Base-by-base conservation (phyloP, 1,140 invertebrate genomes). In the Drosophila busckii region DNA sequence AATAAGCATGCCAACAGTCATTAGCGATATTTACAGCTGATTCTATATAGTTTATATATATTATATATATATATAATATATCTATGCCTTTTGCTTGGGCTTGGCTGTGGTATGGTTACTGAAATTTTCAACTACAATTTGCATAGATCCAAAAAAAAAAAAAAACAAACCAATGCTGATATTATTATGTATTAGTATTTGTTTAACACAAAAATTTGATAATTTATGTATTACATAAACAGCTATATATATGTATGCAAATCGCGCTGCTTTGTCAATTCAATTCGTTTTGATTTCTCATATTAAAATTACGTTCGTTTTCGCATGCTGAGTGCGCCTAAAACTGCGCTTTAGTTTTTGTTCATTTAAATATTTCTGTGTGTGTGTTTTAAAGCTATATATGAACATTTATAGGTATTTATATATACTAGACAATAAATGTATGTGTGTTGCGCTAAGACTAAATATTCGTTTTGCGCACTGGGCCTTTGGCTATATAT, bases 151-250 rank as follows among this genome's bases (percentile, higher is more conserved):
- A n/a, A n/a, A n/a, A n/a, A n/a, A n/a, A n/a, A n/a, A 60, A 64
- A 64, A 64, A 52, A 54, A 40, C 46, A 54, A 61, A 50, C 54
- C 46, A 46, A 54, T 44, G 48, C 48, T 60, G 56, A 53, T 60
- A 53, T 53, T 37, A 31, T 41, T 35, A 41, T 31, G 25, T 32
- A 44, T 35, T 17, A 29, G 26, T 19, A 46, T 20, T 38, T 9
- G 7, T 19, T 22, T 17, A 49, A 49, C 29, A 37, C 29, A 52
- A 10, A 52, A 50, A 19, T 19, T 16, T 17, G 10, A 9, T 34
- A 48, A 46, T 56, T 58, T 70, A 66, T 70, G 62, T 70, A 76
- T 76, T 70, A 70, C 70, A 76, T 76, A 75, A 75, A 69, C 65
- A 56, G 52, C 54, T 69, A 37, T 69, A 69, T 53, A 55, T 65